Percentiles rank a stretch among this genome's conserved stretches.
phyloP scores from a whole-genome alignment of 2,888 invertebrate genomes.

The Pseudolycoriella hygida region DNA sequence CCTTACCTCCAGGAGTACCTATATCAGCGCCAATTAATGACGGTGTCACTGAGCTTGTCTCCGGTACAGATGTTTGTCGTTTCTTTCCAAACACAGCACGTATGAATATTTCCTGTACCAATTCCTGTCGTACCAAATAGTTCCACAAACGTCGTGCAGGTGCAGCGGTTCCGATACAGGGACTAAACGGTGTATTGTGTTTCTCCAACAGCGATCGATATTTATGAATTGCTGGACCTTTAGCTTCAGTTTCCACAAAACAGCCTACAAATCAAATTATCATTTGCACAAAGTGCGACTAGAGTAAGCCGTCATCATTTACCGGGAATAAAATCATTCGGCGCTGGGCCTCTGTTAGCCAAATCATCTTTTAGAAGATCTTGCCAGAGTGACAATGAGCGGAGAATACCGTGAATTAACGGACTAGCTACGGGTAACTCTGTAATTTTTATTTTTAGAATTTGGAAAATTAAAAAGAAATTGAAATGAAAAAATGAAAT shows the following conservation, averaged over 20 bases:
- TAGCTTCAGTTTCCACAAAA: slow-evolving; percentile 54
- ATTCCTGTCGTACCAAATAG: slow-evolving; percentile 80
- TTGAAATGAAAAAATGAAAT: slow-evolving; percentile 4
- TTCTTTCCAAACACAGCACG: slow-evolving; percentile 83
- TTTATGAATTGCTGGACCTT: slow-evolving; percentile 79
- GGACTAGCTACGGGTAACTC: slow-evolving; percentile 91
- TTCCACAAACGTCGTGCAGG: slow-evolving; percentile 78
- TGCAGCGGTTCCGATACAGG: slow-evolving; percentile 59
- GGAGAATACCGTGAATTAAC: slow-evolving; percentile 72
- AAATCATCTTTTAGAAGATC: slow-evolving; percentile 59
- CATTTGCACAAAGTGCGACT: neutral
- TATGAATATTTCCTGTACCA: slow-evolving; percentile 87
- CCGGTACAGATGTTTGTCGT: slow-evolving; percentile 26
- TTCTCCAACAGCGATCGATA: slow-evolving; percentile 82
- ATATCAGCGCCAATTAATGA: slow-evolving; percentile 1
- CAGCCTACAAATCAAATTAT: slow-evolving; percentile 37
- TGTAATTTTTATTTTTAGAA: no score
- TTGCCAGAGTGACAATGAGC: slow-evolving; percentile 80
- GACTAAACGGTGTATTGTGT: slow-evolving; percentile 86
- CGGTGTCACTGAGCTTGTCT: slow-evolving; percentile 3
- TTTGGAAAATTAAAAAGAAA: slow-evolving; percentile 9
- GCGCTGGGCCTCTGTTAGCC: slow-evolving; percentile 58
- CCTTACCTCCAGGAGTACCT: neutral
- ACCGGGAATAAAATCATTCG: slow-evolving; percentile 67
- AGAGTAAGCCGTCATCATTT: neutral